Evolutionary conservation across 2,888 invertebrate genomes (phyloP), one percentile per base, ranked within the genome.

Genomic region (Aphidoletes aphidimyza): DNA sequence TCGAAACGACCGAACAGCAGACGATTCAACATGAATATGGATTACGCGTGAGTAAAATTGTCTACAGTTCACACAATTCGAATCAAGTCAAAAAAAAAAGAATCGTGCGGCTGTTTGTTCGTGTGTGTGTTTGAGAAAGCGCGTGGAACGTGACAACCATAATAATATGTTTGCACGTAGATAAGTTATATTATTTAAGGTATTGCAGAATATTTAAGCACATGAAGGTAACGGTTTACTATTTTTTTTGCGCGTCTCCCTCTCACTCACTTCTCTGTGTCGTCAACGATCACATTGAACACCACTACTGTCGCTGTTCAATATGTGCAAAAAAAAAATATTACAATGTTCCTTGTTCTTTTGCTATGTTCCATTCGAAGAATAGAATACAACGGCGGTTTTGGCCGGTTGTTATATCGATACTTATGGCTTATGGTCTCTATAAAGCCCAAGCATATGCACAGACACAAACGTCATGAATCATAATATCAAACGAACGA

Each of bases 261-360:
- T n/a, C n/a, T n/a, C n/a, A n/a, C n/a, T n/a, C n/a, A n/a, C n/a
- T n/a, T n/a, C n/a, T n/a, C n/a, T n/a, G n/a, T n/a, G 36, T 78
- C 17, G 78, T 34, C 36, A 34, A 36, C 14, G 36, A n/a, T n/a
- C n/a, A 78, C 78, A 78, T 78, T 78, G 78, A 78, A 78, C 34
- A 78, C 5, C 36, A 3, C 34, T 8, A 14, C 47, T 11, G 22
- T 2, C 54, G 14, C 22, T 54, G n/a, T n/a, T n/a, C n/a, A n/a
- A n/a, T 54, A 11, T 54, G 54, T 26, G 49, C 37, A 37, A 83
- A 83, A 83, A 34, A 83, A 83, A 83, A 83, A 83, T 39, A 84
- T 47, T 84, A 47, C 14, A 81, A 47, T 84, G 42, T 84, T 47
- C 49, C 30, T 30, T 45, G 42, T 84, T 49, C 34, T 45, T 34